Percentiles rank a stretch among this genome's conserved stretches.
Evolutionary conservation across 2,113 vertebrate species (phyloP).

Genomic region (Pelobates fuscus): DNA sequence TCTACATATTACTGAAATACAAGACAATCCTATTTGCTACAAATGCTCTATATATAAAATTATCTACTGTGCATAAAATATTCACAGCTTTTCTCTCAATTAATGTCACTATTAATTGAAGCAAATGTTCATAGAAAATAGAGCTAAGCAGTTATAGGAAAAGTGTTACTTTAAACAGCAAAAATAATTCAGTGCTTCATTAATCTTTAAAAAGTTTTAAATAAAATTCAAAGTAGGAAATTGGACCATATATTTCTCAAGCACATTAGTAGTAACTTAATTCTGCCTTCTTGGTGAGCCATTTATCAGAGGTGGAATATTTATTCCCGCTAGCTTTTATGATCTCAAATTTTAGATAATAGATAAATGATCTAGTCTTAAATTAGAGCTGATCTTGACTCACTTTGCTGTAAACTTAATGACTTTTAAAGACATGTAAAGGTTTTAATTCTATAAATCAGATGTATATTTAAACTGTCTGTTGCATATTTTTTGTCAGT

Average conservation of each 20-base stretch:
- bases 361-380: slow-evolving; percentile 33
- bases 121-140: slow-evolving; percentile 35
- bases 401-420: slow-evolving; percentile 1
- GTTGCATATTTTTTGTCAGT: too few species aligned
- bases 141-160: slow-evolving; percentile 39
- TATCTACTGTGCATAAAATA: slow-evolving; percentile 47
- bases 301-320: slow-evolving; percentile 35
- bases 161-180: slow-evolving; percentile 49
- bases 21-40: slow-evolving; percentile 31
- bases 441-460: background rate
- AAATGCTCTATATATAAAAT: slow-evolving; percentile 45
- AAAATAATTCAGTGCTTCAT: slow-evolving; percentile 40
- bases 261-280: slow-evolving; percentile 45
- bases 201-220: slow-evolving; percentile 44
- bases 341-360: slow-evolving; percentile 35
- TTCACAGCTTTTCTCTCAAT: slow-evolving; percentile 39
- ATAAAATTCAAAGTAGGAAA: slow-evolving; percentile 45
- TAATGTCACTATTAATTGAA: slow-evolving; percentile 48
- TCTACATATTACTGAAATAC: slow-evolving; percentile 25
- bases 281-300: slow-evolving; percentile 31
- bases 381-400: slow-evolving; percentile 13
- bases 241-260: slow-evolving; percentile 42
- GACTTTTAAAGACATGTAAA: background rate
- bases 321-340: slow-evolving; percentile 27
- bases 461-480: background rate